A percentile compares a stretch with the other conserved stretches of the same genome.
phyloP scores from a whole-genome alignment of 1,140 invertebrate genomes.

The Drosophila nigromelanica region DNA sequence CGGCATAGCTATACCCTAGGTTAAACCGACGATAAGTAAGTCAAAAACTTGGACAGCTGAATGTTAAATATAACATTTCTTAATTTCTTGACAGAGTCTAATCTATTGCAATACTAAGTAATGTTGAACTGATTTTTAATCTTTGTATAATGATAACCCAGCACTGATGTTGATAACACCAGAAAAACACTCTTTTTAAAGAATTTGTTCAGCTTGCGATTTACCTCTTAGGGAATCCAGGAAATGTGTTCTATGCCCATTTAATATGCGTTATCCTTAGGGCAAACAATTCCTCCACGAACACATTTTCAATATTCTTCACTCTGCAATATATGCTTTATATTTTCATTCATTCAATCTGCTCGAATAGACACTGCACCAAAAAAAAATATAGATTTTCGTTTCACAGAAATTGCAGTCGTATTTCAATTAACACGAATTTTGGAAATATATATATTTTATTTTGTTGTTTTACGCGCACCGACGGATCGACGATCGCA shows the following conservation, averaged over 20 bases:
- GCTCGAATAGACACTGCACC: conserved; percentile 24
- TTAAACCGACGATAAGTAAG: background rate
- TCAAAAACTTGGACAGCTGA: background rate
- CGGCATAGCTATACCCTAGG: background rate
- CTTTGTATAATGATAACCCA: conserved; percentile 50
- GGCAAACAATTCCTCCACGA: background rate
- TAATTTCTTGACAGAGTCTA: too few species aligned
- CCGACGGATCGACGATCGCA: conserved; percentile 31
- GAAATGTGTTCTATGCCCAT: conserved; percentile 50
- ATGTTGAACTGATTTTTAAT: background rate
- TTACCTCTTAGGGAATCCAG: conserved; percentile 59
- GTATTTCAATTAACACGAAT: conserved; percentile 49
- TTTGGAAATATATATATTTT: background rate
- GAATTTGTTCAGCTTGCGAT: background rate
- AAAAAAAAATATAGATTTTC: conserved; percentile 15
- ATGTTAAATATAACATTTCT: background rate
- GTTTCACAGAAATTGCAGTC: conserved; percentile 25
- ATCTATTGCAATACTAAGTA: too few species aligned
- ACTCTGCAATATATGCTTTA: background rate
- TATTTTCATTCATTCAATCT: conserved; percentile 4
- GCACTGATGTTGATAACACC: conserved; percentile 14
- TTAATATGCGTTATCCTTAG: conserved; percentile 51
- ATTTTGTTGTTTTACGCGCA: conserved; percentile 17
- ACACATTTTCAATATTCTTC: conserved; percentile 16
- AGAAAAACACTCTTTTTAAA: background rate